Conservation (phyloP, 2,888 invertebrate species). For the Drosophila acutilabella region DNA sequence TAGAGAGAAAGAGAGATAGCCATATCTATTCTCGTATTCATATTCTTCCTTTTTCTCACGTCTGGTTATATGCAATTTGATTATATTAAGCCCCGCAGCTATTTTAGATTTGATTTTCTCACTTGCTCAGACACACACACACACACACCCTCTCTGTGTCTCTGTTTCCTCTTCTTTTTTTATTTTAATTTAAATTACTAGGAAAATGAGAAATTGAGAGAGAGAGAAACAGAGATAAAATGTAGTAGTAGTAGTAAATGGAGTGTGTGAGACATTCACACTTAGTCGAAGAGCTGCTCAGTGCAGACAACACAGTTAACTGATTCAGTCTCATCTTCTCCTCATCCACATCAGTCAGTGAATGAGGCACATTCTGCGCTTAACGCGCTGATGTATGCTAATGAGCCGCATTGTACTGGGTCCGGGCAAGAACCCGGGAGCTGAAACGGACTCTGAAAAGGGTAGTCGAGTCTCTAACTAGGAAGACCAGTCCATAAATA, state of each 20-base stretch:
- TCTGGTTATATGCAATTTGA: conserved; percentile 64
- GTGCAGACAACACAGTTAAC: conserved; percentile 45
- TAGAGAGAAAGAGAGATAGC: background rate
- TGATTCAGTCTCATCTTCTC: conserved; percentile 62
- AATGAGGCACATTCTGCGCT: conserved; percentile 54
- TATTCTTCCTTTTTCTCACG: conserved; percentile 12
- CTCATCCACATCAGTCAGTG: conserved; percentile 15
- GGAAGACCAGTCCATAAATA: conserved; percentile 75
- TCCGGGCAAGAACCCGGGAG: conserved; percentile 43
- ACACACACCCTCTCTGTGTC: conserved; percentile 30
- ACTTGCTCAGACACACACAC: conserved; percentile 43
- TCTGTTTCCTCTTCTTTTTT: conserved; percentile 62
- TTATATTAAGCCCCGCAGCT: conserved; percentile 75
- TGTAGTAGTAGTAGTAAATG: too few relatives aligned
- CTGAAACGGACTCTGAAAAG: conserved; percentile 1
- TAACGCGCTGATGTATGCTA: conserved; percentile 81
- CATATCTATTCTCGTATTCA: conserved; percentile 2
- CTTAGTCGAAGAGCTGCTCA: conserved; percentile 34
- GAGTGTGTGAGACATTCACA: background rate
- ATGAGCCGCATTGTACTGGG: conserved; percentile 75
- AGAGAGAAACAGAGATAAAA: too few relatives aligned
- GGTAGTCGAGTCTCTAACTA: conserved; percentile 34
- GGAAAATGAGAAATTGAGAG: conserved; percentile 27
- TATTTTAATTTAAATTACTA: conserved; percentile 79
- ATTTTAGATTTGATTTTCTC: conserved; percentile 80